Evolutionary conservation across 2,113 vertebrate genomes (phyloP).

Genomic region (Meles meles): DNA sequence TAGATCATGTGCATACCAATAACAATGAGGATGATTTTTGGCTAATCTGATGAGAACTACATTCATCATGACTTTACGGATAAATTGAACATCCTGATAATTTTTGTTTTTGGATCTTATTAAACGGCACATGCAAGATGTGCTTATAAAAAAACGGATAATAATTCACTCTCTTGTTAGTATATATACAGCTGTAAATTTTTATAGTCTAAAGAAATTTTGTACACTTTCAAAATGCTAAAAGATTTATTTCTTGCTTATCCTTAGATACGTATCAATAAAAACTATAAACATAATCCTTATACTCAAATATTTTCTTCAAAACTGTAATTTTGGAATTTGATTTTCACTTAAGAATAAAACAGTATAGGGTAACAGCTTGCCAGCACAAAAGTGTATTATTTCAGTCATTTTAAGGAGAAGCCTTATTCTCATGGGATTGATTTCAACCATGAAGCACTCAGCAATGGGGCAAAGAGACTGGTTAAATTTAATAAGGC

Average conservation of each 20-base stretch:
- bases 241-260: not conserved
- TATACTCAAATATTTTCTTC: not conserved
- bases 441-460: not conserved
- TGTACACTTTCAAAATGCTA: not conserved
- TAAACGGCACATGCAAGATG: not conserved
- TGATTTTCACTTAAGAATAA: not conserved
- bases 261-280: not conserved
- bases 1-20: not conserved
- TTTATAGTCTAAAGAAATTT: not conserved
- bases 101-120: not conserved
- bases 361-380: not conserved
- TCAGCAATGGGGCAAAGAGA: not conserved
- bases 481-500: not conserved
- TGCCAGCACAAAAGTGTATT: not conserved
- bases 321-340: constrained; percentile 15
- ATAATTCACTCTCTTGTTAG: not conserved
- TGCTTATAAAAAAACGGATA: not conserved
- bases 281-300: not conserved
- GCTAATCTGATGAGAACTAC: not conserved
- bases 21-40: not conserved
- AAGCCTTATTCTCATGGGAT: not conserved
- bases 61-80: not conserved
- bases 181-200: not conserved
- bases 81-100: not conserved
- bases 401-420: not conserved